phyloP scores from a whole-genome alignment of 1,140 invertebrate genomes.

The Bacillus rossius region DNA sequence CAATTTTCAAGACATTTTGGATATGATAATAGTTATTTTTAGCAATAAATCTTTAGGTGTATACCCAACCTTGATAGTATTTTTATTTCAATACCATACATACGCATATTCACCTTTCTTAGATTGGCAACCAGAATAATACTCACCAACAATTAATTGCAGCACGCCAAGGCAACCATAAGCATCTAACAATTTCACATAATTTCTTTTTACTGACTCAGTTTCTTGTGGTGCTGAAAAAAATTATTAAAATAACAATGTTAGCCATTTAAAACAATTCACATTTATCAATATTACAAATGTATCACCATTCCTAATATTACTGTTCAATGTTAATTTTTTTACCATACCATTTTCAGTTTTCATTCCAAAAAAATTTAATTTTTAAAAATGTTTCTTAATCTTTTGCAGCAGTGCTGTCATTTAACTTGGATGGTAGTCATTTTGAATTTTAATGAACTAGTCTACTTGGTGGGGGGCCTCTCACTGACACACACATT shows the following conservation, averaged over 20 bases:
- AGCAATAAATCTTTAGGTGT: too few relatives aligned
- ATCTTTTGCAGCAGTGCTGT: background rate
- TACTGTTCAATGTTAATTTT: background rate
- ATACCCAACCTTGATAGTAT: too few relatives aligned
- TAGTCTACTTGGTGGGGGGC: too few relatives aligned
- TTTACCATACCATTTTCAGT: background rate
- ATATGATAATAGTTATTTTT: too few relatives aligned
- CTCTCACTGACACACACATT: too few relatives aligned
- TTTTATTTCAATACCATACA: too few relatives aligned
- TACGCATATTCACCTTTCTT: too few relatives aligned
- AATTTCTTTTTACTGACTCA: slow-evolving; percentile 80
- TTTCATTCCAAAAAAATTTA: background rate
- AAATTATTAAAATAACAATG: slow-evolving; percentile 18
- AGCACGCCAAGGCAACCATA: slow-evolving; percentile 91
- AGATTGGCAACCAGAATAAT: too few relatives aligned
- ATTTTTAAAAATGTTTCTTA: background rate
- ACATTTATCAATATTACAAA: background rate
- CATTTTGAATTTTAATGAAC: too few relatives aligned
- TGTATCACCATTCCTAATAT: background rate
- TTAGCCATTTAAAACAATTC: slow-evolving; percentile 7
- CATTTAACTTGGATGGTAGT: too few relatives aligned
- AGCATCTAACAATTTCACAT: slow-evolving; percentile 84
- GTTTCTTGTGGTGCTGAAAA: slow-evolving; percentile 68
- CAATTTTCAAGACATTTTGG: too few relatives aligned
- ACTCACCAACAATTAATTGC: slow-evolving; percentile 68